A percentile compares a stretch with the other conserved stretches of the same genome.
Evolutionary conservation across 1,140 invertebrate species (phyloP).

Genomic region (Homarus americanus): DNA sequence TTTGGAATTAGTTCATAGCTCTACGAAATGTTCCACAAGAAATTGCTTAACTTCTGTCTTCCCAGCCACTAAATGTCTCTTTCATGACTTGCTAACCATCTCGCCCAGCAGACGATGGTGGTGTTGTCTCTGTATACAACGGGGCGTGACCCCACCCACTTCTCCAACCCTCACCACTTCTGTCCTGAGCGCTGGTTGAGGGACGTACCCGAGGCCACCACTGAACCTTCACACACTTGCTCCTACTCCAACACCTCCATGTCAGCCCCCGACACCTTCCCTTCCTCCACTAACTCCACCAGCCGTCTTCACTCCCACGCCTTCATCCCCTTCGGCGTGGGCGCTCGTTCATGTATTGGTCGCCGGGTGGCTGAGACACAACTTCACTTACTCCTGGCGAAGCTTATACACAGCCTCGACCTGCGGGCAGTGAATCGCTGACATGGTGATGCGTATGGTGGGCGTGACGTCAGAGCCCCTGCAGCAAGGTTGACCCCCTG

Average conservation of each 20-base stretch:
- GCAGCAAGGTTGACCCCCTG: not conserved
- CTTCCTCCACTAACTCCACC: slow-evolving; percentile 78
- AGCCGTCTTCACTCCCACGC: slow-evolving; percentile 82
- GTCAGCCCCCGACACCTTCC: not conserved
- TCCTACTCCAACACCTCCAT: slow-evolving; percentile 11
- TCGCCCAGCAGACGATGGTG: slow-evolving; percentile 84
- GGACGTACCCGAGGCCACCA: not conserved
- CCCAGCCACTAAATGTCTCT: too few species aligned
- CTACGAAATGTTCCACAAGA: too few species aligned
- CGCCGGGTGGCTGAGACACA: slow-evolving; percentile 87
- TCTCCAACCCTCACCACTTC: slow-evolving; percentile 85
- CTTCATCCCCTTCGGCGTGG: slow-evolving; percentile 90
- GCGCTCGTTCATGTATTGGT: slow-evolving; percentile 89
- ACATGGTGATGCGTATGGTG: slow-evolving; percentile 74
- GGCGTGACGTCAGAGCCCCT: slow-evolving; percentile 71
- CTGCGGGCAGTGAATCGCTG: slow-evolving; percentile 53
- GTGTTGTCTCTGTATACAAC: slow-evolving; percentile 90
- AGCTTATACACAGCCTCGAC: slow-evolving; percentile 35
- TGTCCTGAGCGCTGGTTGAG: slow-evolving; percentile 87
- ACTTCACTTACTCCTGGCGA: slow-evolving; percentile 83
- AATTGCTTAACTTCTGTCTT: too few species aligned
- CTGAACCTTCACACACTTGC: not conserved
- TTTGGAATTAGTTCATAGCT: too few species aligned
- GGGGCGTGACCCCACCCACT: slow-evolving; percentile 85
- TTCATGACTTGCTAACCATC: too few species aligned